Conservation (phyloP, 2,113 vertebrate species). For the Sorex fumeus region DNA sequence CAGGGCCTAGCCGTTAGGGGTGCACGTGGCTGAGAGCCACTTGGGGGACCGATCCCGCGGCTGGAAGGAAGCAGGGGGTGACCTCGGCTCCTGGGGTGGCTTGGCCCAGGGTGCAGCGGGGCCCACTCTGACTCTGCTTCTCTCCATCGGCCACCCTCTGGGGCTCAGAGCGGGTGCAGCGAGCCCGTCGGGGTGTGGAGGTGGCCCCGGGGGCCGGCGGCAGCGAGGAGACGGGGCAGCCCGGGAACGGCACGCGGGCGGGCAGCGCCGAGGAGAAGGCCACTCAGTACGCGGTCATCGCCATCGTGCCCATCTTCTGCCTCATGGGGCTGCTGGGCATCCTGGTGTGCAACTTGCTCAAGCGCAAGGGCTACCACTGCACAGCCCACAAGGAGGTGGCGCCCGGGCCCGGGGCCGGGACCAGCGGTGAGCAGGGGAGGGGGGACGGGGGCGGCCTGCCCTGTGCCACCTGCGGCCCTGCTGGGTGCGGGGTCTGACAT, state of each 20-base stretch:
- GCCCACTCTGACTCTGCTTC: not conserved
- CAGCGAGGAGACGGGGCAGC: not conserved
- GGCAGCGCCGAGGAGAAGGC: constrained; percentile 90
- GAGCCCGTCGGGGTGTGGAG: constrained; percentile 77
- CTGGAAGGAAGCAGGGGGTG: not conserved
- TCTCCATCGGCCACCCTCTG: not conserved
- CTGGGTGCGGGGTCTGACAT: not conserved
- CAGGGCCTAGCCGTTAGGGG: too few relatives aligned
- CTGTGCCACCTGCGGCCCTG: too few relatives aligned
- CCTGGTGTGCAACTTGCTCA: constrained; percentile 96
- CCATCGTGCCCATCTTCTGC: constrained; percentile 96
- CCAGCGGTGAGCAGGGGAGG: constrained; percentile 88
- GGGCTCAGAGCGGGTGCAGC: constrained; percentile 66
- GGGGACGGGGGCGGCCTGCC: not conserved
- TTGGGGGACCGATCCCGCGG: too few relatives aligned
- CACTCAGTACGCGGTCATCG: constrained; percentile 93
- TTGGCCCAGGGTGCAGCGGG: not conserved
- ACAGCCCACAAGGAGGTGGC: constrained; percentile 91
- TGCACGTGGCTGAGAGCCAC: too few relatives aligned
- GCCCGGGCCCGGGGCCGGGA: constrained; percentile 81
- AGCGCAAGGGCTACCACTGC: constrained; percentile 96
- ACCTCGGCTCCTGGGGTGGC: not conserved
- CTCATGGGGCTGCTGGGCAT: constrained; percentile 96
- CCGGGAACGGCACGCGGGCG: constrained; percentile 88
- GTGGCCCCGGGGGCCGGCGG: constrained; percentile 53